Conservation (phyloP, 2,113 vertebrate species). For the Syngnathus floridae region DNA sequence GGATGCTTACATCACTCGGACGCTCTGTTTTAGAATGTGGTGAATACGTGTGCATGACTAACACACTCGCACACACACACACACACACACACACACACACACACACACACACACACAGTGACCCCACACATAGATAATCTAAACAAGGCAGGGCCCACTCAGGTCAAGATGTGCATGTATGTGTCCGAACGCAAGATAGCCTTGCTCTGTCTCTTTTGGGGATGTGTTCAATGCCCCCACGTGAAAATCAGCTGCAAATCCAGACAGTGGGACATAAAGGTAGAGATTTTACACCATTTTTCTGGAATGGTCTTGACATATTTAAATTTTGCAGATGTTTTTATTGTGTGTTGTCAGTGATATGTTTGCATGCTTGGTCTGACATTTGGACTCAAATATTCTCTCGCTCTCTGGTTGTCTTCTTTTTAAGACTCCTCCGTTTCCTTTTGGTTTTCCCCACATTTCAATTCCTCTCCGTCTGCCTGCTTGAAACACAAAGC, state of each 20-base stretch:
- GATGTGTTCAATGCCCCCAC: conserved; percentile 14
- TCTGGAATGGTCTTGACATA: background rate
- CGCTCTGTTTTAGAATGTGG: conserved; percentile 13
- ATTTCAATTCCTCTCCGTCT: conserved; percentile 20
- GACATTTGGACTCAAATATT: background rate
- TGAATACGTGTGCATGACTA: conserved; percentile 13
- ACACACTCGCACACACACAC: background rate
- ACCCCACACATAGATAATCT: conserved; percentile 36
- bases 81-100: conserved; percentile 4
- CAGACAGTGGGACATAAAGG: conserved; percentile 21
- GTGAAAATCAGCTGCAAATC: conserved; percentile 22
- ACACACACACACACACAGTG: conserved; percentile 8
- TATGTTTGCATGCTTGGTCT: background rate
- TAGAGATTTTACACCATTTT: background rate
- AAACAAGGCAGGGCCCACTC: conserved; percentile 30
- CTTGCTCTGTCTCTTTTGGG: conserved; percentile 11
- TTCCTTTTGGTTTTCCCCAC: conserved; percentile 3
- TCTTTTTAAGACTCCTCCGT: background rate
- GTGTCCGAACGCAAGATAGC: conserved; percentile 1
- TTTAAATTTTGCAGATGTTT: background rate
- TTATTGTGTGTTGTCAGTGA: no score
- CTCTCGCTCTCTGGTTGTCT: background rate
- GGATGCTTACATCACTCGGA: conserved; percentile 13
- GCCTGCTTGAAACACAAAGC: conserved; percentile 42
- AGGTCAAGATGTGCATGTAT: conserved; percentile 39